Conservation (phyloP, 1,140 invertebrate species). For the Musca domestica region DNA sequence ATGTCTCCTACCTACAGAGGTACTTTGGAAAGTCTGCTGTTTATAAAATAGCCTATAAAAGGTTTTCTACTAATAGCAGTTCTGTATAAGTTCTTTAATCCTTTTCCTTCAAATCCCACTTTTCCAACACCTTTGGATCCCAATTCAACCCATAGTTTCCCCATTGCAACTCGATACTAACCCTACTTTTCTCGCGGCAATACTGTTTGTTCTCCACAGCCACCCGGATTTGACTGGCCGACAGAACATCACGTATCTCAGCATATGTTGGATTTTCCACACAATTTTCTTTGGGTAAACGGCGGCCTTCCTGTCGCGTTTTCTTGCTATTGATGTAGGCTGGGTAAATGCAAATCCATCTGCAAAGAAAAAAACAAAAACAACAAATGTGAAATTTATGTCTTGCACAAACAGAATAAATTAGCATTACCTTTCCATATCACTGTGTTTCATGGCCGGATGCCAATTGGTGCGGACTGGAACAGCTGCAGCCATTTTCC, state of each 20-base stretch:
- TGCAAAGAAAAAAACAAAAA: conserved; percentile 47
- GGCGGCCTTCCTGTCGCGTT: conserved; percentile 81
- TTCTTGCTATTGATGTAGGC: conserved; percentile 94
- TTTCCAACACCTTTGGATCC: too few species aligned
- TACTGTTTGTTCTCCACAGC: conserved; percentile 95
- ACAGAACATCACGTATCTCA: conserved; percentile 90
- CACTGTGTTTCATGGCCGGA: conserved; percentile 69
- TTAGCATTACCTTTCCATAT: conserved; percentile 53
- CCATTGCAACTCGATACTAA: conserved; percentile 31
- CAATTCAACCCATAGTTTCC: not conserved
- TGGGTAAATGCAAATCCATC: conserved; percentile 97
- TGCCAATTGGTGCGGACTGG: conserved; percentile 57
- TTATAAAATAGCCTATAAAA: too few species aligned
- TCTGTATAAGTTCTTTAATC: too few species aligned
- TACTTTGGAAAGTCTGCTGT: too few species aligned
- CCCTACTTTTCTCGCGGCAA: conserved; percentile 84
- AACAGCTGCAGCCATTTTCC: conserved; percentile 48
- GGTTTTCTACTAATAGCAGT: too few species aligned
- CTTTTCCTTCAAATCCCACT: too few species aligned
- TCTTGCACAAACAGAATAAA: not conserved
- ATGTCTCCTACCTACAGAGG: too few species aligned
- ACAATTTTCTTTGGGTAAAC: conserved; percentile 78
- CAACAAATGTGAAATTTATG: not conserved
- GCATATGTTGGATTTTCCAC: conserved; percentile 91
- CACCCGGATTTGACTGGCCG: conserved; percentile 76